Conservation (phyloP, 2,113 vertebrate genomes). For the Forbesichthys papilliferus region DNA sequence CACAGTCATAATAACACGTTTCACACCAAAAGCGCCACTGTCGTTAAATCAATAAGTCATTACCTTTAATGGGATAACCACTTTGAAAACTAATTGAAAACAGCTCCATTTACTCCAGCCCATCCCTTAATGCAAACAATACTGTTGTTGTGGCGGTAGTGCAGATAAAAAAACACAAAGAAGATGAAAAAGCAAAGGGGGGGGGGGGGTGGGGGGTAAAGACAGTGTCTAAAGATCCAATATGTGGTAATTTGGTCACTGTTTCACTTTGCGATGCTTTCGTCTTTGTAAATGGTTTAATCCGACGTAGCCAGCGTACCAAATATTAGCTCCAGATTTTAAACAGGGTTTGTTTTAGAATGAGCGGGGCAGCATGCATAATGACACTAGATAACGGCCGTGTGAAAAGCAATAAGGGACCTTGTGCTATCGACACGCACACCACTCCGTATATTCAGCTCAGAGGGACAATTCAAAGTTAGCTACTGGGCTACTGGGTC, state of each 20-base stretch:
- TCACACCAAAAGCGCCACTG: constrained; percentile 94
- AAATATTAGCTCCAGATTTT: no score
- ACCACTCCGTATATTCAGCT: neutral
- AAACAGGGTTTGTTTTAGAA: neutral
- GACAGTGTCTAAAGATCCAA: constrained; percentile 30
- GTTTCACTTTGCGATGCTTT: constrained; percentile 46
- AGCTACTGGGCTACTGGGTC: neutral
- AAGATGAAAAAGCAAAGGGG: neutral
- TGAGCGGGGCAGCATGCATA: neutral
- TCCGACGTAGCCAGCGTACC: neutral
- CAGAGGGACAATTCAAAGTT: constrained; percentile 23
- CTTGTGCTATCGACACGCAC: neutral
- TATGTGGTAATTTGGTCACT: constrained; percentile 55
- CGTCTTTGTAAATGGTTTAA: constrained; percentile 2
- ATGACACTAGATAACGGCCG: neutral
- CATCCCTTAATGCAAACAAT: constrained; percentile 85
- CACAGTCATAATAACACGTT: constrained; percentile 84
- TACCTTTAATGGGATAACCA: constrained; percentile 99
- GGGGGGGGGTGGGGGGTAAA: constrained; percentile 13
- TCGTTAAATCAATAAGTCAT: constrained; percentile 99
- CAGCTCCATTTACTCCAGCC: constrained; percentile 93
- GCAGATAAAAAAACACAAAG: constrained; percentile 15
- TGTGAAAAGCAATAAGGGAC: neutral
- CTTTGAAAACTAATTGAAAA: constrained; percentile 99
- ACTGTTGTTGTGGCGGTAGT: constrained; percentile 68